Evolutionary conservation across 1,140 invertebrate genomes (phyloP), one percentile per base, ranked within the genome.

Genomic region (Linepithema humile): DNA sequence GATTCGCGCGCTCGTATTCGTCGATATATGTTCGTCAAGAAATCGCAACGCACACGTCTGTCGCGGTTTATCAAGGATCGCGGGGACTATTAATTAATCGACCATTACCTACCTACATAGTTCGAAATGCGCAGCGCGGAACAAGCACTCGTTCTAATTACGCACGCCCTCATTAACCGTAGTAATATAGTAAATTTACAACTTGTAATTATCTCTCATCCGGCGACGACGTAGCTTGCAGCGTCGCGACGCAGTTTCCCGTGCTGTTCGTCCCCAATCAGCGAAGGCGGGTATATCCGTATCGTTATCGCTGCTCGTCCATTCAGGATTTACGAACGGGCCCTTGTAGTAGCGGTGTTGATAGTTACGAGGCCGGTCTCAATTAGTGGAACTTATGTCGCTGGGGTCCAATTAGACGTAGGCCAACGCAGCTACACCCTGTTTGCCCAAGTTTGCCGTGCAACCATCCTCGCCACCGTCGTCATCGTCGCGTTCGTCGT

Each of bases 331-430:
- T 89, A 85, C 88, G 87, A 85, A 89, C 75, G 64, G 88, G 72
- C 88, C 84, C 82, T 85, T 89, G 87, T 87, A n/a, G n/a, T n/a
- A 72, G 89, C 85, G 84, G 83, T 82, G 88, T 83, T 85, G 92
- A 87, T 91, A 92, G 91, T 92, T 92, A 91, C 91, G 87, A 90
- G 89, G 91, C 93, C 92, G 93, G 93, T 94, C 94, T 94, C 94
- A 94, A 94, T 94, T 94, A 94, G 94, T 93, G 91, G 88, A 94
- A 94, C 93, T 94, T 94, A 94, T 91, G 92, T 94, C 93, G 93
- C 93, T 92, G 91, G 93, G 92, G 94, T 94, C 94, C 94, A 94
- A 94, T 94, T 94, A 94, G 94, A 94, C 92, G 93, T 94, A 91
- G 92, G 92, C 92, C 93, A 94, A 92, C 74, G 60, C 91, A 94